A percentile compares a stretch with the other conserved stretches of the same genome.
Evolutionary conservation across 1,140 invertebrate genomes (phyloP).

Genomic region (Neomicropteryx cornuta): DNA sequence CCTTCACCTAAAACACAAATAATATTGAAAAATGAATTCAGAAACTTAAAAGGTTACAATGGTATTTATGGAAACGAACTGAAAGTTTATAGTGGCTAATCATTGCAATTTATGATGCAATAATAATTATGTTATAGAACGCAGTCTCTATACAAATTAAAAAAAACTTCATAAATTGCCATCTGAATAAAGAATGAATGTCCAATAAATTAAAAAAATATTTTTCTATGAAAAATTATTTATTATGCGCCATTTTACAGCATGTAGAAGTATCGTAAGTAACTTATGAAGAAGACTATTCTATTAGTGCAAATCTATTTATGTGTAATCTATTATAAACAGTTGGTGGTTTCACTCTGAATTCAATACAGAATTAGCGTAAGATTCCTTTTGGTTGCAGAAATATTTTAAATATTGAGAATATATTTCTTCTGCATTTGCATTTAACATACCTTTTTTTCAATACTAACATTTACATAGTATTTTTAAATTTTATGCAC

Average conservation of each 20-base stretch:
- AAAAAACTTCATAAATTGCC: not conserved
- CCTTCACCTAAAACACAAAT: slow-evolving; percentile 31
- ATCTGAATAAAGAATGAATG: not conserved
- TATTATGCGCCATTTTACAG: too few species aligned
- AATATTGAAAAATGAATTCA: not conserved
- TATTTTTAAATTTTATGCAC: not conserved
- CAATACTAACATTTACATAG: not conserved
- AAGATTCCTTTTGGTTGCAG: not conserved
- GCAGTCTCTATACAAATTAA: not conserved
- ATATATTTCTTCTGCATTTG: not conserved
- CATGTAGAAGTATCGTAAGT: too few species aligned
- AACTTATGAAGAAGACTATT: too few species aligned
- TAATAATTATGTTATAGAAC: not conserved
- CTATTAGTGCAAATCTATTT: too few species aligned
- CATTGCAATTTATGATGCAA: not conserved
- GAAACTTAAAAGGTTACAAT: not conserved
- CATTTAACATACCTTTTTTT: not conserved
- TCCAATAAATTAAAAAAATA: too few species aligned
- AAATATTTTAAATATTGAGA: not conserved
- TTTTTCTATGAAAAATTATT: too few species aligned
- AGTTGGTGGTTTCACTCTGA: too few species aligned
- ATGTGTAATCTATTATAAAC: too few species aligned
- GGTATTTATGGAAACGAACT: not conserved
- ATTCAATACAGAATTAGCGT: too few species aligned
- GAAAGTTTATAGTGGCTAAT: not conserved